Conservation (phyloP, 1,140 invertebrate genomes). For the Penaeus japonicus region DNA sequence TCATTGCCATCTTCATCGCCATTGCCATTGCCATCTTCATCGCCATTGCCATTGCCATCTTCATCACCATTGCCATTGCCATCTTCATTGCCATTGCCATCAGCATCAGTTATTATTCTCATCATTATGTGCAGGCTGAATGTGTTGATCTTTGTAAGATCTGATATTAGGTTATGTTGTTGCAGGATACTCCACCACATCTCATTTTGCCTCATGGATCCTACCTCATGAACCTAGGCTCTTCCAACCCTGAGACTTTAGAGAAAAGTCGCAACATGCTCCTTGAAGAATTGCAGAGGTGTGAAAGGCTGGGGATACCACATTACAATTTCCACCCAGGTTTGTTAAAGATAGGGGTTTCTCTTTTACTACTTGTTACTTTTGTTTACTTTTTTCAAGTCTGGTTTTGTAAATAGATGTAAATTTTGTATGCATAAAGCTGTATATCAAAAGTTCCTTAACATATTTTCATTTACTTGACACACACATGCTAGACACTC, state of each 20-base stretch:
- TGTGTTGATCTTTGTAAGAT: too few relatives aligned
- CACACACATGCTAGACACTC: too few relatives aligned
- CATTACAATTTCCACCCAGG: constrained; percentile 70
- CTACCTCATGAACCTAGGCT: constrained; percentile 68
- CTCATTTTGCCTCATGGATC: constrained; percentile 66
- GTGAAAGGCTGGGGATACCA: constrained; percentile 66
- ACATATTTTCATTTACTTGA: too few relatives aligned
- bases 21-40: too few relatives aligned
- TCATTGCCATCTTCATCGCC: too few relatives aligned
- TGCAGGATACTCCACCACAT: constrained; percentile 57
- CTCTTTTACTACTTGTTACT: background rate
- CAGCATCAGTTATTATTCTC: too few relatives aligned
- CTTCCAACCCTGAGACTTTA: constrained; percentile 64
- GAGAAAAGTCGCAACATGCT: constrained; percentile 66
- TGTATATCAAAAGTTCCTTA: too few relatives aligned
- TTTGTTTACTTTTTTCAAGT: background rate
- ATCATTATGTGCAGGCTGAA: too few relatives aligned
- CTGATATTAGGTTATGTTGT: background rate
- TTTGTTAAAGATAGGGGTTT: constrained; percentile 42
- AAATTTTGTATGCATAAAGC: too few relatives aligned
- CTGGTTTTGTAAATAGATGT: background rate
- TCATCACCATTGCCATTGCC: too few relatives aligned
- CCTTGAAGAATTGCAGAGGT: constrained; percentile 67
- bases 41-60: too few relatives aligned
- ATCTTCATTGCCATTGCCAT: too few relatives aligned